These are phyloP conservation scores for Nephrotoma flavescens DNA, from an alignment of 2,888 invertebrate species.

Conservation along the genomic window DNA sequence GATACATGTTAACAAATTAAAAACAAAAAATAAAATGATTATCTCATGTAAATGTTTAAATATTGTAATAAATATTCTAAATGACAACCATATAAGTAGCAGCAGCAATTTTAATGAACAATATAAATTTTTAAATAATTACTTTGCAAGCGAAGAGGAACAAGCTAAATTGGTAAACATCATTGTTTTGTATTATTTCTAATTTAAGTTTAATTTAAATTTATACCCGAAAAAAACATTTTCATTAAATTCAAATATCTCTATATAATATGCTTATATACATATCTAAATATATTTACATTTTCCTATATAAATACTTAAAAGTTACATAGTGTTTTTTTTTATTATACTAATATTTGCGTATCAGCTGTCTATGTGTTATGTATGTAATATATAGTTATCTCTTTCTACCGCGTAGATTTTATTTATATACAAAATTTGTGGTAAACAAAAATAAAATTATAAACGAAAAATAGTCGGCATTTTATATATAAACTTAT, in stretches of 20 bases:
- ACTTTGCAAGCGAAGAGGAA: background rate
- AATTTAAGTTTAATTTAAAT: background rate
- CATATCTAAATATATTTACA: background rate
- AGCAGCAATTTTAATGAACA: background rate
- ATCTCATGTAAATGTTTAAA: slow-evolving; percentile 63
- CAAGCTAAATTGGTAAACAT: background rate
- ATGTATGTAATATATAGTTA: background rate
- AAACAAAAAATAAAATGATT: slow-evolving; percentile 19
- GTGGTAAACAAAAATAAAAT: slow-evolving; percentile 2
- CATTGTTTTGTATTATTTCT: background rate
- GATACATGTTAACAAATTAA: background rate
- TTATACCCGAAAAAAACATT: background rate
- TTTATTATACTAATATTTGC: background rate
- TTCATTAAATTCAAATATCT: background rate
- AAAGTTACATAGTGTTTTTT: background rate
- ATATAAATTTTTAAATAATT: background rate
- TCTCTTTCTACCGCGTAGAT: background rate
- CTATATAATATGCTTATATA: background rate
- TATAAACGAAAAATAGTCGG: background rate
- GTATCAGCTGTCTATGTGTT: slow-evolving; percentile 2
- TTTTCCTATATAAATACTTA: background rate
- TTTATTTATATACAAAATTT: background rate
- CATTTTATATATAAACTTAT: background rate
- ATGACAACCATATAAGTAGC: background rate
- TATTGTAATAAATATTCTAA: slow-evolving; percentile 12